Base-by-base conservation (phyloP, 2,113 vertebrate genomes). In the Peromyscus maniculatus region DNA sequence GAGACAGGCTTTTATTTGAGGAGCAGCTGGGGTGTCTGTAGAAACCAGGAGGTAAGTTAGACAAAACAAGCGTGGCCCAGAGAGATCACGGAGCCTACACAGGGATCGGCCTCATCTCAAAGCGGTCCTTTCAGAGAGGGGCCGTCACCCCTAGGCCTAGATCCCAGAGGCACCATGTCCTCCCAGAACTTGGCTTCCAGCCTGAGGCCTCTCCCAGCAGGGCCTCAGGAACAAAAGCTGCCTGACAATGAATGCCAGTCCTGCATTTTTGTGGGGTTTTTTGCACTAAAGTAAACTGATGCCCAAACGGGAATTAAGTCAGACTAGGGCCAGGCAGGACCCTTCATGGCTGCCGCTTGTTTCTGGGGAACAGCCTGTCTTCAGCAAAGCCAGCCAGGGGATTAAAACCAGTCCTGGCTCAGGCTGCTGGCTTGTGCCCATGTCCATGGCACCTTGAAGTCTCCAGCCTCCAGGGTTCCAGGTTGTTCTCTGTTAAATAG, bases 281-380 rank as follows among this genome's bases (percentile, higher is more conserved):
- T 77, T 78, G 64, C 80, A 49, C 46, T 66, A 75, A 62, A 82
- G 90, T 46, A 92, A 91, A 83, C 46, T n/a, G 78, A 77, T 96
- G 89, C 59, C 89, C 46, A 1, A 62, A 46, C 16, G 49, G 79
- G 80, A 77, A 71, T 57, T 72, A 71, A 91, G 57, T 79, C 92
- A 96, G 43, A 92, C 93, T 28, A 90, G 71, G 89, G 52, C 49
- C 89, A 78, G 80, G 43, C 52, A 72, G 77, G 66, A 52, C 33
- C 94, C 71, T 71, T 95, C n/a, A 21, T 0, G 3, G 67, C n/a
- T 31, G 52, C 80, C 4, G 59, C 46, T 66, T 82, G 36, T 72
- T 96, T 80, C 71, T 91, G 79, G 46, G 67, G 52, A 95, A 93
- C n/a, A 86, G 94, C 33, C 52, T 89, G 89, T 94, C 86, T 74